These are phyloP conservation scores for Luidia sarsii DNA, from an alignment of 53 echinoderm and acorn worm species.

Conservation along the genomic window DNA sequence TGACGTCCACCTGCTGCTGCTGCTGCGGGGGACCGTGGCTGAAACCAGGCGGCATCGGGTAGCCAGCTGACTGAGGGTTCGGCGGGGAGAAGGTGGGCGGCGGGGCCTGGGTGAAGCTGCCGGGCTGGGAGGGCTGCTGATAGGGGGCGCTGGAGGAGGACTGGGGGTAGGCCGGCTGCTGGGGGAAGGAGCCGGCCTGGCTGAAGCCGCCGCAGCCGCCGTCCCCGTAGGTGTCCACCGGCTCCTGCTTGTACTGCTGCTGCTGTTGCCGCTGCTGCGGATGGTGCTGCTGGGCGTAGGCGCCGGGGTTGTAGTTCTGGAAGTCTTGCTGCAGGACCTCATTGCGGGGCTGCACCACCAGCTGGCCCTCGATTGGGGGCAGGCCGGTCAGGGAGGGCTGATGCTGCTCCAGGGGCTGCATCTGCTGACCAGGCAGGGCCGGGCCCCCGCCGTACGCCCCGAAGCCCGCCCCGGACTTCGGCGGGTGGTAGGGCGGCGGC, in stretches of 20 bases:
- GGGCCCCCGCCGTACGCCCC: slow-evolving; percentile 53
- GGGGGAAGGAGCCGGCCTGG: slow-evolving; percentile 49
- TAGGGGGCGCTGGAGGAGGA: slow-evolving; percentile 50
- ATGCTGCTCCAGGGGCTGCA: slow-evolving; percentile 69
- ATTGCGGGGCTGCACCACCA: slow-evolving; percentile 85
- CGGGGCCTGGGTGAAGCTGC: slow-evolving; percentile 50
- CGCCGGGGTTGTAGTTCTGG: slow-evolving; percentile 33
- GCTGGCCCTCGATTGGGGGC: slow-evolving; percentile 65
- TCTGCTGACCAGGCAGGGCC: slow-evolving; percentile 57
- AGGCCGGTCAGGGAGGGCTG: slow-evolving; percentile 27
- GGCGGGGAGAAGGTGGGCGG: slow-evolving; percentile 51
- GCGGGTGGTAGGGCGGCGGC: slow-evolving; percentile 69
- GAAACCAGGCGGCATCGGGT: slow-evolving; percentile 42
- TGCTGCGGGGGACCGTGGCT: slow-evolving; percentile 44
- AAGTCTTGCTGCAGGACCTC: slow-evolving; percentile 86
- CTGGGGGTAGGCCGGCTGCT: slow-evolving; percentile 60
- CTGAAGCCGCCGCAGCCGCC: slow-evolving; percentile 9
- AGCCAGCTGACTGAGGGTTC: slow-evolving; percentile 40
- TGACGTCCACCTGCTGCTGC: slow-evolving; percentile 15
- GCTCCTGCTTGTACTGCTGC: slow-evolving; percentile 88
- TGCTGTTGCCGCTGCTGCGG: slow-evolving; percentile 43
- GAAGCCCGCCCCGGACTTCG: slow-evolving; percentile 46
- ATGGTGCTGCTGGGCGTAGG: slow-evolving; percentile 33
- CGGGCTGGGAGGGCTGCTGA: slow-evolving; percentile 55
- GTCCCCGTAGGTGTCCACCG: slow-evolving; percentile 58